A percentile compares a stretch with the other conserved stretches of the same genome.
These are phyloP conservation scores for Calliphora vomitoria DNA, from an alignment of 2,888 invertebrate genomes.

Conservation along the genomic window DNA sequence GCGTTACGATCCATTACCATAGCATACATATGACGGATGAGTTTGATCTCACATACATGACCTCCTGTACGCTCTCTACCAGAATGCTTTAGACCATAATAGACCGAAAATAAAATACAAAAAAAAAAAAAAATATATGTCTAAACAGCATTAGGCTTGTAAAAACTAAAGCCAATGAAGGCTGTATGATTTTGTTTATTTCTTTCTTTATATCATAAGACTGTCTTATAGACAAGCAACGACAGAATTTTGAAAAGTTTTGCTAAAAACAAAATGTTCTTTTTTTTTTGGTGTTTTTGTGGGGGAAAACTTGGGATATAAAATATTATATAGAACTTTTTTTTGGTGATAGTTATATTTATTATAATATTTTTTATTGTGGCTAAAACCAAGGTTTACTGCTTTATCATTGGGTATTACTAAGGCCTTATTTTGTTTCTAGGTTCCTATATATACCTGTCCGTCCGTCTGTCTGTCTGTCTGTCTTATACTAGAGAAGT, in stretches of 20 bases:
- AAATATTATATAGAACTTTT: background rate
- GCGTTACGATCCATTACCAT: slow-evolving; percentile 74
- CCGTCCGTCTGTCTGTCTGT: background rate
- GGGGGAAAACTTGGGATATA: background rate
- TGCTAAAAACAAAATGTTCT: slow-evolving; percentile 34
- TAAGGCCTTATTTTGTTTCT: too few relatives aligned
- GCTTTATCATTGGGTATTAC: too few relatives aligned
- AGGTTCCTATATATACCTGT: too few relatives aligned
- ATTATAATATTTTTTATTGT: background rate
- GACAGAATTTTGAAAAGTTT: slow-evolving; percentile 59
- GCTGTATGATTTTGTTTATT: slow-evolving; percentile 13
- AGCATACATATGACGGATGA: slow-evolving; percentile 82
- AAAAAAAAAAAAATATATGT: background rate
- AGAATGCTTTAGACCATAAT: slow-evolving; percentile 32
- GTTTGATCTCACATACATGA: slow-evolving; percentile 84
- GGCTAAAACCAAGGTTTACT: too few relatives aligned
- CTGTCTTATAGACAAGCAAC: slow-evolving; percentile 62
- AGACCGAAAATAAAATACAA: background rate
- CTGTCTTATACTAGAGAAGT: too few relatives aligned
- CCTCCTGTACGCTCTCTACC: slow-evolving; percentile 77
- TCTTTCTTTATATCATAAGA: slow-evolving; percentile 21
- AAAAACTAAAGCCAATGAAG: slow-evolving; percentile 3
- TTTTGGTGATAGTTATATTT: too few relatives aligned
- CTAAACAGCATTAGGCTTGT: slow-evolving; percentile 8
- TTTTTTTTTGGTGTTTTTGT: background rate